Percentiles rank a stretch among this genome's conserved stretches.
These are phyloP conservation scores for Phalacrocorax pelagicus DNA, from an alignment of 2,113 vertebrate genomes.

Conservation along the genomic window DNA sequence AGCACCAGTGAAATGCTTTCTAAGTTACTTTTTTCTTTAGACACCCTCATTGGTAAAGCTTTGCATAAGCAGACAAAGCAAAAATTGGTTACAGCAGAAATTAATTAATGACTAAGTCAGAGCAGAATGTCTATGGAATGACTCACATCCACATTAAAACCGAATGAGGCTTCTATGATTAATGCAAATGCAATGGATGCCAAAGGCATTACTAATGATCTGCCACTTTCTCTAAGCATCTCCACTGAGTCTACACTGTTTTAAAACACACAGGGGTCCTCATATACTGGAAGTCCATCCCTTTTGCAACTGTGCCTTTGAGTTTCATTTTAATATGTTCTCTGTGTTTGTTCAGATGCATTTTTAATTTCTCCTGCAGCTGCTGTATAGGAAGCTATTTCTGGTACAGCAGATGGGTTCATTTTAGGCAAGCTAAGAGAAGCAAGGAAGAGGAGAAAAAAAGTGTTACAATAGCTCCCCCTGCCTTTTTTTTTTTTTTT, in stretches of 20 bases:
- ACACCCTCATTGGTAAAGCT: neutral
- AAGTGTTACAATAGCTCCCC: neutral
- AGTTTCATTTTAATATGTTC: slow-evolving; percentile 28
- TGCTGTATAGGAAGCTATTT: slow-evolving; percentile 41
- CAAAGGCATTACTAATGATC: slow-evolving; percentile 49
- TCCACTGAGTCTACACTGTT: neutral
- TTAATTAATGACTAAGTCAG: slow-evolving; percentile 31
- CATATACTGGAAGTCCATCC: neutral
- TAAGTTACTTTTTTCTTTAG: neutral
- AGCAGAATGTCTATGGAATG: slow-evolving; percentile 36
- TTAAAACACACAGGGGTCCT: slow-evolving; percentile 8
- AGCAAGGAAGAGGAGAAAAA: neutral
- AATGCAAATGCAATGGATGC: slow-evolving; percentile 59
- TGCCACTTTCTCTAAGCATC: slow-evolving; percentile 24
- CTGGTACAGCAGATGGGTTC: slow-evolving; percentile 36
- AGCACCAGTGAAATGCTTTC: neutral
- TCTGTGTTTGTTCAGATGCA: slow-evolving; percentile 11
- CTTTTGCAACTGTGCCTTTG: slow-evolving; percentile 10
- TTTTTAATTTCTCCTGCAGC: slow-evolving; percentile 38
- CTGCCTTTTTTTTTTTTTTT: neutral
- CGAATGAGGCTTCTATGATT: slow-evolving; percentile 63
- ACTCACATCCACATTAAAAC: slow-evolving; percentile 65
- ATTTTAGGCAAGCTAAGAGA: slow-evolving; percentile 22
- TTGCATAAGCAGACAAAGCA: slow-evolving; percentile 42
- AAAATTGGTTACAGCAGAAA: slow-evolving; percentile 58